Percentiles rank a stretch among this genome's conserved stretches.
Evolutionary conservation across 2,797 vertebrate species (phyloP).

Genomic region (Sebastes alutus): DNA sequence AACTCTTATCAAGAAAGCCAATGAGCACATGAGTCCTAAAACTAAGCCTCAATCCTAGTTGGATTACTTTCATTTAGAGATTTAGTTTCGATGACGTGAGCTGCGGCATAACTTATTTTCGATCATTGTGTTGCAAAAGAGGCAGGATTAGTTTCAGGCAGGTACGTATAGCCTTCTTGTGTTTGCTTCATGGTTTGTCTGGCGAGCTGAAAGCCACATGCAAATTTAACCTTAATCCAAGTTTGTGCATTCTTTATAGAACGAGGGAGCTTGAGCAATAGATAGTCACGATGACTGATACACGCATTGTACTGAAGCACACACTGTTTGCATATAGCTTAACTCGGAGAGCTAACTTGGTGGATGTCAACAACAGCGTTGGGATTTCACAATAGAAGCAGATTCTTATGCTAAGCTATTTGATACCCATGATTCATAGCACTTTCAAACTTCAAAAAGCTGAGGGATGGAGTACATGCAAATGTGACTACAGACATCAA

Average conservation of each 20-base stretch:
- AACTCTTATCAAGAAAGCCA: neutral
- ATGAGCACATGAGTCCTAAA: neutral
- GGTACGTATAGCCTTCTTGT: neutral
- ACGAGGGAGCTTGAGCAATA: neutral
- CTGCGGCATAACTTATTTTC: neutral
- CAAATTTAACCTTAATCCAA: neutral
- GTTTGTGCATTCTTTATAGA: neutral
- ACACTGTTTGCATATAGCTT: neutral
- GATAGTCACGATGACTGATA: neutral
- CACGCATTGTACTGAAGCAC: neutral
- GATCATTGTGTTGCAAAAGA: neutral
- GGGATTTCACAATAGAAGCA: neutral
- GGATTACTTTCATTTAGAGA: neutral
- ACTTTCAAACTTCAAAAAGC: neutral
- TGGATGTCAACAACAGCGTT: conserved; percentile 2
- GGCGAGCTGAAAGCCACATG: neutral
- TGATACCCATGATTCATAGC: neutral
- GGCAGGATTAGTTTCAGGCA: neutral
- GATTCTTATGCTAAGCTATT: neutral
- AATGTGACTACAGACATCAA: neutral
- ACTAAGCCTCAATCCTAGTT: neutral
- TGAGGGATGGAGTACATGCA: neutral
- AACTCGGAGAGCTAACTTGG: neutral
- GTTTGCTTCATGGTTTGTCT: conserved; percentile 6
- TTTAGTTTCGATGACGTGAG: neutral